Base-by-base conservation (phyloP, 2,888 invertebrate species). In the Harpalus rufipes region DNA sequence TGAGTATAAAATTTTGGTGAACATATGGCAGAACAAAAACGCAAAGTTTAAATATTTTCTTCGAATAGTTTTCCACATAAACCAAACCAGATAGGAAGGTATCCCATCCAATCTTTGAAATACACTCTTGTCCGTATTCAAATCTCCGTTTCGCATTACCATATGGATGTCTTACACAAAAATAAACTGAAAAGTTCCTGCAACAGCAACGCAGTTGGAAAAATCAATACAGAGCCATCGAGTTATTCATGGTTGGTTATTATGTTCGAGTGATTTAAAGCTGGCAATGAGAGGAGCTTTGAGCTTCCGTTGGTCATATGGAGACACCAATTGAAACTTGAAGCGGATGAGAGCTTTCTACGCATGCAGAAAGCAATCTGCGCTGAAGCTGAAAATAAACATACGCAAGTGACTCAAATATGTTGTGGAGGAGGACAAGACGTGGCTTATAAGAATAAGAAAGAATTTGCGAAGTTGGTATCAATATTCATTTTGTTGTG, bases 251-350 rank as follows among this genome's bases (percentile, higher is more conserved):
- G 44, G 10, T 51, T 12, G 44, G 44, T 8, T 51, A 51, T 51
- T 51, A 51, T 51, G 44, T 1, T 7, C 44, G 2, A 51, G 44
- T 51, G 44, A 51, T 51, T 51, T 51, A 51, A 12, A 12, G 44
- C 10, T 51, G 44, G 44, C 10, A 51, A 51, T 51, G 10, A 44
- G 44, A 44, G 44, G 8, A 44, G 44, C 44, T 44, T 44, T 10
- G 8, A 12, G 44, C 44, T 74, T 44, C 21, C 44, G 18, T 74
- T 41, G 72, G 72, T 6, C 44, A 44, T 44, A 74, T 39, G 41
- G 41, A 68, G 41, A 41, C 68, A 68, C 2, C 72, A 74, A 74
- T 74, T 74, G 72, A 44, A 74, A 74, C 44, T 51, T 51, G 44
- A 32, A 5, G 32, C 32, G 4, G 32, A 32, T 41, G 44, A 44